Evolutionary conservation across 2,888 invertebrate species (phyloP).

Genomic region (Drosophila koepferae): DNA sequence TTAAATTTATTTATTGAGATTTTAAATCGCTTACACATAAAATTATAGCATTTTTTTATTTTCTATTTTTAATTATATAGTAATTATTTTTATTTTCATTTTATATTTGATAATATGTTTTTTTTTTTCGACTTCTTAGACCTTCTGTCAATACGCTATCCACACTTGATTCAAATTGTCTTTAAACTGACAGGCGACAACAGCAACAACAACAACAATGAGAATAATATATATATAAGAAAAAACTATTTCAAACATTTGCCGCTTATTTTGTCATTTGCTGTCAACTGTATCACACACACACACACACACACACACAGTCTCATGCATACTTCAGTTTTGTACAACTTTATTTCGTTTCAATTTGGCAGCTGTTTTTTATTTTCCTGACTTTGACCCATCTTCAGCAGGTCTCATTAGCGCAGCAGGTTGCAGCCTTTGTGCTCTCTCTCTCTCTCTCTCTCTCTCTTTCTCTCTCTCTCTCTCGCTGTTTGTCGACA

Average conservation of each 20-base stretch:
- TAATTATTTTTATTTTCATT: no score
- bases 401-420: constrained; percentile 74
- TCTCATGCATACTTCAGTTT: constrained; percentile 19
- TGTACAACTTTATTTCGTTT: constrained; percentile 76
- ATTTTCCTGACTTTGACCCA: constrained; percentile 31
- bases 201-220: constrained; percentile 41
- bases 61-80: neutral
- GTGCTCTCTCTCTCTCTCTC: neutral
- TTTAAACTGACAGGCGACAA: constrained; percentile 53
- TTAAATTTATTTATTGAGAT: no score
- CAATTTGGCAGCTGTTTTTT: constrained; percentile 67
- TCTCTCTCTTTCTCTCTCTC: neutral
- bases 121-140: neutral
- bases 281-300: constrained; percentile 65
- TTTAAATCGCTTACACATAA: no score
- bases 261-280: constrained; percentile 76
- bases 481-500: neutral
- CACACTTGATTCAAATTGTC: constrained; percentile 42
- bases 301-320: constrained; percentile 34
- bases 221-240: constrained; percentile 20
- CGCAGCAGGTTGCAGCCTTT: constrained; percentile 70
- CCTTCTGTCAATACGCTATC: neutral
- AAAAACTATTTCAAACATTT: constrained; percentile 71
- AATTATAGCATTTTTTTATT: no score
- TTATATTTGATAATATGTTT: neutral